phyloP scores from a whole-genome alignment of 2,113 vertebrate species.

The Grallaria varia region DNA sequence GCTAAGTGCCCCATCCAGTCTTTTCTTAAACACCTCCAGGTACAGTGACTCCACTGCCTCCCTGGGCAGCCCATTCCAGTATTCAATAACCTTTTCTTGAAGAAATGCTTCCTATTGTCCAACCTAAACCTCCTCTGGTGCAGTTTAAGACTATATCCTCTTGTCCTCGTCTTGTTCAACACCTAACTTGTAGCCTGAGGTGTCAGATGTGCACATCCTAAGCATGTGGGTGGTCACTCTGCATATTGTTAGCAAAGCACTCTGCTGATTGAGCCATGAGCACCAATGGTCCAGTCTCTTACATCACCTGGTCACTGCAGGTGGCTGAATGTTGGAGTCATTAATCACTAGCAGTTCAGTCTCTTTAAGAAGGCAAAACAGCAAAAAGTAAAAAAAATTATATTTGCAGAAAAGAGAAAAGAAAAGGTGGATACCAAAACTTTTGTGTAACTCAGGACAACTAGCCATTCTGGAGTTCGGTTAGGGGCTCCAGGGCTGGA shows the following conservation, averaged over 20 bases:
- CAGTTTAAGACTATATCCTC: not conserved
- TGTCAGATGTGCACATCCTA: not conserved
- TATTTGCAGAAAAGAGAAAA: too few species aligned
- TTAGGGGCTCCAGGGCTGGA: too few species aligned
- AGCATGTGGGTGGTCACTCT: not conserved
- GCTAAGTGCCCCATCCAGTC: not conserved
- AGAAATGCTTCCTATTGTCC: not conserved
- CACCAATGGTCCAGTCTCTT: not conserved
- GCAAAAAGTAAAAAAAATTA: too few species aligned
- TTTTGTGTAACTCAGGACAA: too few species aligned
- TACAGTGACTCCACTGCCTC: not conserved
- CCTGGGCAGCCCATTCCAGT: not conserved
- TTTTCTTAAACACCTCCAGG: not conserved
- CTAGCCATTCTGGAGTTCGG: too few species aligned
- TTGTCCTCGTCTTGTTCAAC: not conserved
- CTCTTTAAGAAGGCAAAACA: too few species aligned
- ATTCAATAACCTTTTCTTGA: not conserved
- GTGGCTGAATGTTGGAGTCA: too few species aligned
- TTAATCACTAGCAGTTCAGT: too few species aligned
- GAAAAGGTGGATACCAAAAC: not conserved
- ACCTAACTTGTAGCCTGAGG: not conserved
- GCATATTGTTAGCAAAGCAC: not conserved
- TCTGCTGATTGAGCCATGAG: too few species aligned
- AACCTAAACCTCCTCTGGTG: not conserved
- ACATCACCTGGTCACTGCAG: not conserved